Percentiles rank a stretch among this genome's conserved stretches.
phyloP scores from a whole-genome alignment of 2,797 vertebrate genomes.

The Petrocephalus schoutedeni region DNA sequence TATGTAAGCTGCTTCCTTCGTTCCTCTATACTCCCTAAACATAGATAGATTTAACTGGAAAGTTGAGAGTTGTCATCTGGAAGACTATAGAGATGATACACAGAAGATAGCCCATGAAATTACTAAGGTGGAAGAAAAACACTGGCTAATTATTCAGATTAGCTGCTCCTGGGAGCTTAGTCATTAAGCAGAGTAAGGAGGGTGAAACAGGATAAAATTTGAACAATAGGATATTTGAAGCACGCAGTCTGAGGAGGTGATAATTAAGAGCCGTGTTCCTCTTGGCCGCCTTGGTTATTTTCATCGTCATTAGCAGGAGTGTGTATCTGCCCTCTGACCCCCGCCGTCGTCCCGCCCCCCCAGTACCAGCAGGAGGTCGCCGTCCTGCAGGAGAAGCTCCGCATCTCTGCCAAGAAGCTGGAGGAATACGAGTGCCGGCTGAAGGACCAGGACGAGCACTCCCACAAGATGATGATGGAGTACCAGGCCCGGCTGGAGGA shows the following conservation, averaged over 20 bases:
- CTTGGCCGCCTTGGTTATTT: not conserved
- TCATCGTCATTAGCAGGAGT: not conserved
- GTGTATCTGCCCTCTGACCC: not conserved
- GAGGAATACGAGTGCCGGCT: conserved; percentile 89
- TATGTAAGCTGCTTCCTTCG: not conserved
- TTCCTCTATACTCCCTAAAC: not conserved
- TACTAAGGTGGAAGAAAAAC: not conserved
- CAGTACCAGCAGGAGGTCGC: conserved; percentile 89
- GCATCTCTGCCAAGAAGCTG: conserved; percentile 87
- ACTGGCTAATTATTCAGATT: conserved; percentile 7
- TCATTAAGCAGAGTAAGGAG: not conserved
- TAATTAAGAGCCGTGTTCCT: not conserved
- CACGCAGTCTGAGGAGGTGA: not conserved
- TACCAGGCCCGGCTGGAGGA: conserved; percentile 96
- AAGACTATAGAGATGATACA: not conserved
- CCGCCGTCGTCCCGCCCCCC: not conserved
- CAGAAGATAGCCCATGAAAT: not conserved
- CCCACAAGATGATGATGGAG: conserved; percentile 91
- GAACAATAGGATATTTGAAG: not conserved
- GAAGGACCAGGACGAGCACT: conserved; percentile 92
- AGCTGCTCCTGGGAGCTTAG: not conserved
- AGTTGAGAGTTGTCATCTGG: not conserved
- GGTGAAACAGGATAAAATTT: not conserved
- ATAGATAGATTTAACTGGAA: not conserved
- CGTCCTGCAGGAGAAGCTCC: conserved; percentile 89